phyloP scores from a whole-genome alignment of 2,113 vertebrate species.

The Cromileptes altivelis region DNA sequence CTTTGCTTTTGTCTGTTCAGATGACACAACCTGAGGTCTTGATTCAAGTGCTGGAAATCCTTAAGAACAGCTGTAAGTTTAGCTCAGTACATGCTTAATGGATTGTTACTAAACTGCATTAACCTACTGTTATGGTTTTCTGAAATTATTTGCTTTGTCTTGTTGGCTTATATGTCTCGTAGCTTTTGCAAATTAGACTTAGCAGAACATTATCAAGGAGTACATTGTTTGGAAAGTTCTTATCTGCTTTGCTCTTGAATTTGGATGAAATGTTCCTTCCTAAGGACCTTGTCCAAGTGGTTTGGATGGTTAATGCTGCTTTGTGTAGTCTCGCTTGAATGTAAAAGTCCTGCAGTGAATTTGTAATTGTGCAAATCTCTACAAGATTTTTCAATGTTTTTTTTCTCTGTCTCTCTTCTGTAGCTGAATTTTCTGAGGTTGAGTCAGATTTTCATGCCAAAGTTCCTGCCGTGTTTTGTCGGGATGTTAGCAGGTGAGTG shows the following conservation, averaged over 20 bases:
- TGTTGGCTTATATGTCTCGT: not conserved
- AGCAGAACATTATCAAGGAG: not conserved
- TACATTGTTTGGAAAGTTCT: not conserved
- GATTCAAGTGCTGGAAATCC: slow-evolving; percentile 96
- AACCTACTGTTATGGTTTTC: not conserved
- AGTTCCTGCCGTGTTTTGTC: slow-evolving; percentile 97
- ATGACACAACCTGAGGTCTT: slow-evolving; percentile 98
- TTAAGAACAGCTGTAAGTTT: slow-evolving; percentile 92
- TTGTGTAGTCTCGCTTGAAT: not conserved
- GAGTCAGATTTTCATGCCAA: slow-evolving; percentile 99
- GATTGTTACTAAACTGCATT: not conserved
- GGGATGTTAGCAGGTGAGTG: slow-evolving; percentile 90
- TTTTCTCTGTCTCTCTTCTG: slow-evolving; percentile 21
- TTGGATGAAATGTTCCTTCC: not conserved
- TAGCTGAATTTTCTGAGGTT: slow-evolving; percentile 93
- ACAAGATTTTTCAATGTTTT: not conserved
- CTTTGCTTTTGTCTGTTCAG: slow-evolving; percentile 76
- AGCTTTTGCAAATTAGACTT: not conserved
- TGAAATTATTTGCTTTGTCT: not conserved
- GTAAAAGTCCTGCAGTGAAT: not conserved
- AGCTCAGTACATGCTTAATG: not conserved
- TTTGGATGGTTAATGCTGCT: not conserved
- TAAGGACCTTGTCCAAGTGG: not conserved
- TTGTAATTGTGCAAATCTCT: not conserved
- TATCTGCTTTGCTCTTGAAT: not conserved